phyloP scores from a whole-genome alignment of 2,888 invertebrate species.

The Chromoteleia sp. region DNA sequence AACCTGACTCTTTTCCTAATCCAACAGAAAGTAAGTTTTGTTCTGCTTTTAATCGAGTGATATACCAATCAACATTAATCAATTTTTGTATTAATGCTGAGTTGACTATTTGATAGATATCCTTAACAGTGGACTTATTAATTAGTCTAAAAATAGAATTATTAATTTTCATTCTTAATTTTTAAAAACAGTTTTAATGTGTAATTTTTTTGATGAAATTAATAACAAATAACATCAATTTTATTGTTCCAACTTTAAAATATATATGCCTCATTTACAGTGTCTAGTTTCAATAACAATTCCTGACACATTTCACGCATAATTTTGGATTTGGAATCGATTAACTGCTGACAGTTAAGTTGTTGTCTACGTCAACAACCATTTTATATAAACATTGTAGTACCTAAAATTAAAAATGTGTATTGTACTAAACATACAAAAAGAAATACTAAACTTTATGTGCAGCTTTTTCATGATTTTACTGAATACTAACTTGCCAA shows the following conservation, averaged over 20 bases:
- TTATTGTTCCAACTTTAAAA: too few relatives aligned
- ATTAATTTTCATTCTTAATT: not conserved
- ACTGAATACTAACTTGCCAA: constrained; percentile 72
- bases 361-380: constrained; percentile 71
- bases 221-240: too few relatives aligned
- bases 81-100: constrained; percentile 82
- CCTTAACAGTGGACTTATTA: constrained; percentile 81
- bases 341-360: constrained; percentile 71
- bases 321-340: constrained; percentile 74
- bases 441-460: too few relatives aligned
- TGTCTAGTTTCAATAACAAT: constrained; percentile 84
- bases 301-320: constrained; percentile 84
- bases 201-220: not conserved
- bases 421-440: too few relatives aligned
- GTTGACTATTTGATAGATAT: constrained; percentile 83
- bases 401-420: constrained; percentile 72
- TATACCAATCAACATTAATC: constrained; percentile 77
- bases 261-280: constrained; percentile 83
- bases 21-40: constrained; percentile 73
- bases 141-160: constrained; percentile 74
- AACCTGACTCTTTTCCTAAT: constrained; percentile 73
- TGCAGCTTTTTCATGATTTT: too few relatives aligned
- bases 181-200: not conserved
- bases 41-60: constrained; percentile 80
- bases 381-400: constrained; percentile 75